Evolutionary conservation across 2,888 invertebrate genomes (phyloP), one percentile per base, ranked within the genome.

Genomic region (Orthosia incerta): DNA sequence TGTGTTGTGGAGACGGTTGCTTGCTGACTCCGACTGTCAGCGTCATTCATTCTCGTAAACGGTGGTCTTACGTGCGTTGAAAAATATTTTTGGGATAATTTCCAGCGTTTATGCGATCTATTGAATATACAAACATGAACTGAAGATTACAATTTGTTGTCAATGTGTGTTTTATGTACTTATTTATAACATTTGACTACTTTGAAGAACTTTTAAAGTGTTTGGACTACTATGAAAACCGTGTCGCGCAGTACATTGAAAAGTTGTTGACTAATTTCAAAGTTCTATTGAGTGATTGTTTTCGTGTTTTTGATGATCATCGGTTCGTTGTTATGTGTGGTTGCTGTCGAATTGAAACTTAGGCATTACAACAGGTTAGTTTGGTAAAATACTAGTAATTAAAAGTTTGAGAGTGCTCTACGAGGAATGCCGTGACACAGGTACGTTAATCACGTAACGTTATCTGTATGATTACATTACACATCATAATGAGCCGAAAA

Each of bases 211-310:
- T 89, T 89, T 76, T 69, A 82, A 87, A 89, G 87, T 88, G 88
- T 85, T n/a, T 86, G 69, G 66, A 77, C 73, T 73, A 74, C 46
- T 79, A 71, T 71, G 77, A 67, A 80, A 72, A 66, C 60, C 65
- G 82, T 84, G 87, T 85, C 81, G 83, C 82, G 90, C 84, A 87
- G 92, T 93, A 92, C 91, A 90, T 92, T 91, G 83, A 91, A 93
- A 93, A 94, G 93, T 94, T 94, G 93, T 92, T 91, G 88, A 88
- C 86, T 81, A 91, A 91, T 90, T 91, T 90, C 67, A 83, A 87
- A 88, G 86, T 88, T 87, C 82, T 83, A 61, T 77, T 72, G 78
- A 89, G 90, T 91, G 87, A 77, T 88, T 89, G 87, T 87, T 89
- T 86, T 87, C 74, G 78, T 80, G 83, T 86, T 79, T 77, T 84